Evolutionary conservation across 2,888 invertebrate genomes (phyloP), one percentile per base, ranked within the genome.

Genomic region (Drosophila paucipuncta): DNA sequence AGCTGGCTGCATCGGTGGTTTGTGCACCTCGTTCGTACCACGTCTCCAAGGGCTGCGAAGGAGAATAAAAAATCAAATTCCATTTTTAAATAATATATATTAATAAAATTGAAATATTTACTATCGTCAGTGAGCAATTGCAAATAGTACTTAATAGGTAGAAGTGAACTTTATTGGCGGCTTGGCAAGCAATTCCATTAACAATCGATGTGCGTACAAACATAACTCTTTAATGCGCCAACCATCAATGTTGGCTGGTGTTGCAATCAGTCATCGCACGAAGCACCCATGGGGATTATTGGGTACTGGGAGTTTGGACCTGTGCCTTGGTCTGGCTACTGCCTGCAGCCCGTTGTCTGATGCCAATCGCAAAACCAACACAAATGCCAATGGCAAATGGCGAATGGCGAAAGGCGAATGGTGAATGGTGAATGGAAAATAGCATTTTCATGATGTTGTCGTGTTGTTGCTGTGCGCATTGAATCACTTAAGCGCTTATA

Each of bases 1-100:
- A 76, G 97, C 98, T 79, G 99, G 99, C 43, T 95, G 99, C 16
- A 96, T 99, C 80, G 99, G 99, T 62, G 99, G 99, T 94, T 94
- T 99, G 89, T 97, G 98, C 93, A 95, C 96, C 30, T 97, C 97
- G 65, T 99, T 99, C 94, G 99, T 99, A 4, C 94, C 94, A 43
- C 96, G 96, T 82, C 95, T 99, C 92, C 62, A 97, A 97, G 92
- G 96, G 95, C 22, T 22, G 22, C 22, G 22, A 22, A 22, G 22
- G 22, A 22, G 22, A 30, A 30, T 30, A 30, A 30, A 4, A 39
- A 41, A 39, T 4, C 9, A n/a, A n/a, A 39, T 39, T 39, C 0
- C 7, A 18, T 18, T 16, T 18, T 39, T 2, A 37, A 37, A 18
- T 39, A 13, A 43, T 11, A 6, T n/a, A 43, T 22, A 2, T n/a